Evolutionary conservation across 1,140 invertebrate genomes (phyloP).

Genomic region (Ceratitis capitata): DNA sequence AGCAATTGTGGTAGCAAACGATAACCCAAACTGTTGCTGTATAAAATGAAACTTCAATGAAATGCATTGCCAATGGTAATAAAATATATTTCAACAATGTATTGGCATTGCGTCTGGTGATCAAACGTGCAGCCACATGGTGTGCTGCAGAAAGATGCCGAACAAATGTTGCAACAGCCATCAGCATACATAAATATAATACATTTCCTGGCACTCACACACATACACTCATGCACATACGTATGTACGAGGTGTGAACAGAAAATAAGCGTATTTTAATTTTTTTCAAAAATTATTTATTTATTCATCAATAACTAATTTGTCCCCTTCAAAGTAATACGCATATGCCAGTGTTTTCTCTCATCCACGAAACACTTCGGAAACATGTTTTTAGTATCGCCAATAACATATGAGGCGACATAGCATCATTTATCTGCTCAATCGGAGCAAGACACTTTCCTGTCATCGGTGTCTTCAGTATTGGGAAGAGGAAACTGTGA

Average conservation of each 20-base stretch:
- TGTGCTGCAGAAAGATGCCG: not conserved
- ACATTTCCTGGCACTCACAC: not conserved
- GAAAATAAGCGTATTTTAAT: too few species aligned
- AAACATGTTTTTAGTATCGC: too few species aligned
- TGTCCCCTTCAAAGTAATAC: too few species aligned
- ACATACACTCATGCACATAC: not conserved
- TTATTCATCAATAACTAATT: too few species aligned
- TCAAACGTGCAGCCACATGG: not conserved
- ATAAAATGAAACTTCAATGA: not conserved
- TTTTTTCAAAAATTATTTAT: too few species aligned
- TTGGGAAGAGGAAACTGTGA: too few species aligned
- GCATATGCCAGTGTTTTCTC: too few species aligned
- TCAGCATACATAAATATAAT: not conserved
- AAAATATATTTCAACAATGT: slow-evolving; percentile 29
- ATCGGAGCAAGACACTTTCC: too few species aligned
- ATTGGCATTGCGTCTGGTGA: not conserved
- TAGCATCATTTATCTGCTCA: too few species aligned
- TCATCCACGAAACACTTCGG: too few species aligned
- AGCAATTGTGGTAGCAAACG: slow-evolving; percentile 28
- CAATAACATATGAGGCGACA: too few species aligned
- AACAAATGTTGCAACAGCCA: not conserved
- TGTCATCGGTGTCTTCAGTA: too few species aligned
- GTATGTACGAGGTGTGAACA: not conserved
- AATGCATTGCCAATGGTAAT: slow-evolving; percentile 15
- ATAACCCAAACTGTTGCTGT: slow-evolving; percentile 28